Evolutionary conservation across 2,797 vertebrate species (phyloP), one percentile per base, ranked within the genome.

Genomic region (Rallus crepitans): DNA sequence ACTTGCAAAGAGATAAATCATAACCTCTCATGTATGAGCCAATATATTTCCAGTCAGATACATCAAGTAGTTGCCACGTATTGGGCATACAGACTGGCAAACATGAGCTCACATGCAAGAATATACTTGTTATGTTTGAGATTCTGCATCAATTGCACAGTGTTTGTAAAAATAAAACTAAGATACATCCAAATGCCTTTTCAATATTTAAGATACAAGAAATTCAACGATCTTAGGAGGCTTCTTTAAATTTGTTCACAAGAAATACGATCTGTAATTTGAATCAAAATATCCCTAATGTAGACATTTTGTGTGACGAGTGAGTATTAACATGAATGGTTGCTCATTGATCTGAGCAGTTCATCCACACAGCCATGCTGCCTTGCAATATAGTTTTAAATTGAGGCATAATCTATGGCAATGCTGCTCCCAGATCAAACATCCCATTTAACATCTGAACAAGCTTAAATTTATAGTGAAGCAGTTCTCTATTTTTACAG

Each of bases 281-380:
- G 66, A 90, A 84, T 45, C n/a, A 59, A 75, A 78, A 48, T 45
- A 27, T 60, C 37, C 35, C 39, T 40, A 63, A 50, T 4, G 24
- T 10, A 76, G 65, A 56, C 1, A 35, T 73, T 64, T 64, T 40
- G 5, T 24, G 6, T 39, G 28, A 75, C 83, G n/a, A 69, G 3
- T 0, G 0, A 89, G 6, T 30, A 63, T 57, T 83, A 72, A 68
- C 9, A 48, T 47, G 53, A 82, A 68, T 47, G 0, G 0, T 60
- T 81, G 39, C 27, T 64, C 27, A 13, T 9, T 64, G 39, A 65
- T 48, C 28, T 12, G 23, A 64, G 61, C 71, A 28, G 45, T 31
- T 66, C 0, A 11, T 52, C 70, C 77, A 59, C n/a, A 87, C 79
- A 82, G 19, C 28, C 37, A 28, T 2, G 2, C 11, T 35, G 63